Evolutionary conservation across 2,888 invertebrate species (phyloP).

Genomic region (Ferrisia virgata): DNA sequence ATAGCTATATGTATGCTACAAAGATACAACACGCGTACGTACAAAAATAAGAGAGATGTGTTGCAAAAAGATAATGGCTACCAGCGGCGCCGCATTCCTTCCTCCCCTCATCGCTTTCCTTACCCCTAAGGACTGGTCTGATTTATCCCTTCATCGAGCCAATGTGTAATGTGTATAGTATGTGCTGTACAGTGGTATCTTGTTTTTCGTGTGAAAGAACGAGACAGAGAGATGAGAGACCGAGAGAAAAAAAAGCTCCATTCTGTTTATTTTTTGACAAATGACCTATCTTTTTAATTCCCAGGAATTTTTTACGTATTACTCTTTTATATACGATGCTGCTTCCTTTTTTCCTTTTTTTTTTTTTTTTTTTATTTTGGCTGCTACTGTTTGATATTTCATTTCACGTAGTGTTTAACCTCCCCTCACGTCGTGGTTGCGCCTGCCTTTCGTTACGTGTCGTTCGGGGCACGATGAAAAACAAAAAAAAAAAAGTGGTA

Average conservation of each 20-base stretch:
- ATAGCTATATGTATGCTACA: too few species aligned
- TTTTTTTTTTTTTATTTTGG: too few species aligned
- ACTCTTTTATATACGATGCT: not conserved
- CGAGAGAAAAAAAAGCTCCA: not conserved
- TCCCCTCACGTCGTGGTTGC: too few species aligned
- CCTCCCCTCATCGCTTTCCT: not conserved
- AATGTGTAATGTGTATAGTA: too few species aligned
- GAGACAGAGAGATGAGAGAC: too few species aligned
- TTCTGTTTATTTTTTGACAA: constrained; percentile 41
- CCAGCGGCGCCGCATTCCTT: constrained; percentile 25
- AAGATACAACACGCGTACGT: too few species aligned
- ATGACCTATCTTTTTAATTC: constrained; percentile 46
- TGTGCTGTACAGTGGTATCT: too few species aligned
- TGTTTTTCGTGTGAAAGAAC: not conserved
- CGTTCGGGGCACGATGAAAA: not conserved
- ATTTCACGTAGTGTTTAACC: not conserved
- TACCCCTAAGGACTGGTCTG: not conserved
- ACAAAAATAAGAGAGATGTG: not conserved
- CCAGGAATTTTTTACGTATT: constrained; percentile 31
- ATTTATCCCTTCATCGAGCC: constrained; percentile 33
- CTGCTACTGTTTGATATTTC: not conserved
- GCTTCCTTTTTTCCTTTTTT: too few species aligned
- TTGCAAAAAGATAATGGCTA: constrained; percentile 39
- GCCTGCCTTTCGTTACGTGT: not conserved
- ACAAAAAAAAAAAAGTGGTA: too few species aligned